Evolutionary conservation across 2,113 vertebrate species (phyloP), one percentile per base, ranked within the genome.

Genomic region (Gambusia holbrooki): DNA sequence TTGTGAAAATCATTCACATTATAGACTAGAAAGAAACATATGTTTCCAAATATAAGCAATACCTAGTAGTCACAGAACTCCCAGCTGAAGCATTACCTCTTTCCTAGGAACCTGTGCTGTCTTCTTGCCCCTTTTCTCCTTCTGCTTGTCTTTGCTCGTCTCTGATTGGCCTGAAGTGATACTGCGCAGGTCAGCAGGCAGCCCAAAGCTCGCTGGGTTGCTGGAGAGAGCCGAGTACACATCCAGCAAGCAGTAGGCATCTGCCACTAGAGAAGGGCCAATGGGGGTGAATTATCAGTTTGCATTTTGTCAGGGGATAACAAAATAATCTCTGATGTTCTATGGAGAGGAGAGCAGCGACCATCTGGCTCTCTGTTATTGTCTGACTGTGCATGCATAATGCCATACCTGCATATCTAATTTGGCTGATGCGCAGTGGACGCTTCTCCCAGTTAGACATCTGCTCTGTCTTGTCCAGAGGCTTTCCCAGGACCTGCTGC

Each of bases 381-480:
- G 82, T 81, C 45, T 72, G 33, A 66, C 78, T 76, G 67, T 72
- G 78, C 69, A 54, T 79, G 60, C 73, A 61, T 64, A 76, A 90
- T 71, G 69, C 37, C 69, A 73, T 70, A 96, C 96, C 96, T 93
- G 96, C 96, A 15, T 96, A 97, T 83, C 95, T 84, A 77, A 97
- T 91, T 94, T 98, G 96, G 40, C 91, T 92, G 81, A 93, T 90
- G 1, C 94, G 91, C 0, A 97, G 95, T 0, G 96, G 97, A 48
- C 96, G 92, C 58, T 92, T 96, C 85, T 96, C 95, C 97, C 96
- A 97, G 93, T 95, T 95, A 25, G 97, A 98, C 66, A 98, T 90
- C 94, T 97, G 97, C 85, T 98, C 95, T 0, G 77, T 89, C 86
- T 98, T 96, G 90, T 97, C 94, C 61, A 97, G 93, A 2, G 96